phyloP scores from a whole-genome alignment of 2,797 vertebrate genomes.

The Aphelocoma californica region DNA sequence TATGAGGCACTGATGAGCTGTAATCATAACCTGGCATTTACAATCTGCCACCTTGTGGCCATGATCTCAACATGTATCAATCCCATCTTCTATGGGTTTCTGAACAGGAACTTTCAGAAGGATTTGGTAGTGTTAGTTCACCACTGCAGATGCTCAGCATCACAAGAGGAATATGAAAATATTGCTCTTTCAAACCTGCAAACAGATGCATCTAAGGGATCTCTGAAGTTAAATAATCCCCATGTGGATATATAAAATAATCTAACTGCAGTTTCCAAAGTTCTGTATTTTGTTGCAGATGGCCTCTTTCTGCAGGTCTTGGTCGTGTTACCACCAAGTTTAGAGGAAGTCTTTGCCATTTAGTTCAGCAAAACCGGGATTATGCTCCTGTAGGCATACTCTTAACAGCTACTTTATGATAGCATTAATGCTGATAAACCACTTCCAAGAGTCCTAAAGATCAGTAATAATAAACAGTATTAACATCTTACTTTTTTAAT shows the following conservation, averaged over 20 bases:
- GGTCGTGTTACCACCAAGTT: not conserved
- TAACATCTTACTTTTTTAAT: not conserved
- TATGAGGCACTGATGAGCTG: slow-evolving; percentile 73
- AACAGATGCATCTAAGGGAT: slow-evolving; percentile 69
- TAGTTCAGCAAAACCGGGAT: not conserved
- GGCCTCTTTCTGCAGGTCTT: not conserved
- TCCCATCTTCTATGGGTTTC: slow-evolving; percentile 81
- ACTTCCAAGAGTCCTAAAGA: not conserved
- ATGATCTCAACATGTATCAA: slow-evolving; percentile 88
- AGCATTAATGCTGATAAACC: not conserved
- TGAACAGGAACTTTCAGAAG: slow-evolving; percentile 79
- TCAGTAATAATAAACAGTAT: not conserved
- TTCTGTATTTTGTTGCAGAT: not conserved
- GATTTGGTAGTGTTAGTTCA: slow-evolving; percentile 65
- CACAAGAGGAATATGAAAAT: slow-evolving; percentile 69
- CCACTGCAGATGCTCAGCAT: slow-evolving; percentile 58
- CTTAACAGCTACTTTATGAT: not conserved
- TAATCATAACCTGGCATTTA: slow-evolving; percentile 72
- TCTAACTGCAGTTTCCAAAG: not conserved
- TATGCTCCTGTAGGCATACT: not conserved
- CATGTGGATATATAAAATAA: slow-evolving; percentile 37
- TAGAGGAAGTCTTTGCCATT: not conserved
- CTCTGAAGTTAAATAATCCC: slow-evolving; percentile 54
- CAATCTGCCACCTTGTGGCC: slow-evolving; percentile 81
- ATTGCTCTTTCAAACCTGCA: slow-evolving; percentile 70